Evolutionary conservation across 53 echinoderm and acorn worm genomes (phyloP), one percentile per base, ranked within the genome.

Genomic region (Holothuria leucospilota): DNA sequence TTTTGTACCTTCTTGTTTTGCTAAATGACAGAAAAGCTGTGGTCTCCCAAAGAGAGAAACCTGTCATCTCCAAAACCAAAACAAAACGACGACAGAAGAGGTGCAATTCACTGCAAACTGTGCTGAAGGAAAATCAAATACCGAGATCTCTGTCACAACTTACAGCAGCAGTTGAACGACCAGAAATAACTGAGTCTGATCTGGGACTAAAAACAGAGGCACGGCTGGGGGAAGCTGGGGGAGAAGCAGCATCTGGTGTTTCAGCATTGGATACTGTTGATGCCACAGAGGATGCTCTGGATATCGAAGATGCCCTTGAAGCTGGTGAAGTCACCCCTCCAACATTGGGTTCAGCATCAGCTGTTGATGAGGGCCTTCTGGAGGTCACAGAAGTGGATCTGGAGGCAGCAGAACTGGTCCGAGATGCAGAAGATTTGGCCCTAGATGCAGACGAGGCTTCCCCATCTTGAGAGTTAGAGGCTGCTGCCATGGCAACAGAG

Each of bases 131-230:
- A 56, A 56, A 18, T 18, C 13, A 49, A 49, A 49, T 18, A 18
- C 15, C 8, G 56, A 18, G 4, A 72, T 30, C 13, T 39, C 46
- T 46, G 20, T 42, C 20, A 6, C 68, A 68, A 92, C 91, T 91
- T 88, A 91, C 93, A 59, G 68, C 86, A 26, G 29, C 86, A 53
- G 56, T 42, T 6, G 72, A 23, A 20, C 86, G 29, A 46, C 86
- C 72, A 21, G 95, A 95, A 56, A 95, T 77, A 61, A 69, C 86
- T 0, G 95, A 95, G 20, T 95, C 95, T 18, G 95, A 87, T 13
- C 92, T 82, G 7, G 95, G 94, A 73, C 94, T 94, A 85, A 94
- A 92, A 8, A 8, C 71, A 26, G 79, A 81, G 64, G 92, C 75
- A 15, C 61, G 77, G 26, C 81, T 56, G 26, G 91, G 59, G 29